phyloP scores from a whole-genome alignment of 2,113 vertebrate species.

The Sinocyclocheilus anshuiensis region DNA sequence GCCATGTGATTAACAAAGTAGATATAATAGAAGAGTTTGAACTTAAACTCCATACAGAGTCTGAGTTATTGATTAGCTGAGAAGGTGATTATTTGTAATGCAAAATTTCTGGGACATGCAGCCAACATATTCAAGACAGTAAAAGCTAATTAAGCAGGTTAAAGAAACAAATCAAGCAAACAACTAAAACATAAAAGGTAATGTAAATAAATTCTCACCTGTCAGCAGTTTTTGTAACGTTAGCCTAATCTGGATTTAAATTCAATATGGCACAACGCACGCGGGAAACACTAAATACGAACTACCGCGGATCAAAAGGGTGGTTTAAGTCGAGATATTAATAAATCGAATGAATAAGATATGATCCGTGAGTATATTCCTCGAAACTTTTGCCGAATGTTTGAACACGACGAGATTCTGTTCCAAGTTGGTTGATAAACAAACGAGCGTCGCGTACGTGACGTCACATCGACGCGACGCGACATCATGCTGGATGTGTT shows the following conservation, averaged over 20 bases:
- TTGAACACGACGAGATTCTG: background rate
- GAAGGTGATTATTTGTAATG: background rate
- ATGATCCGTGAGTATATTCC: background rate
- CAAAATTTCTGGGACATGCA: background rate
- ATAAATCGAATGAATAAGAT: background rate
- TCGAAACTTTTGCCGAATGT: conserved; percentile 19
- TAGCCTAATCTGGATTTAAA: background rate
- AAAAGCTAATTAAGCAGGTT: background rate
- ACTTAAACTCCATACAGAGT: background rate
- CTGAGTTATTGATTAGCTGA: background rate
- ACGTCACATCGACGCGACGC: background rate
- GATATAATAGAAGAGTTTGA: background rate
- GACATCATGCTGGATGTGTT: background rate
- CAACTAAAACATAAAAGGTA: background rate
- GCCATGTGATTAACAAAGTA: background rate
- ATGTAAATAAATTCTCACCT: background rate
- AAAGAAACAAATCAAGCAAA: background rate
- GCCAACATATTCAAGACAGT: background rate
- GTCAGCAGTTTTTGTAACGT: conserved; percentile 9
- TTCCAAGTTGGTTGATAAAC: conserved; percentile 29
- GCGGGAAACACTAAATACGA: background rate
- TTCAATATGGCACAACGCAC: background rate
- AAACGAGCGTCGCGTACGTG: conserved; percentile 22
- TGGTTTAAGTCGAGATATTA: background rate
- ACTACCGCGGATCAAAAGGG: background rate